Evolutionary conservation across 30 jellyfish, hydroid and myxozoan species (phyloP).

Genomic region (Phacellophora camtschatica): DNA sequence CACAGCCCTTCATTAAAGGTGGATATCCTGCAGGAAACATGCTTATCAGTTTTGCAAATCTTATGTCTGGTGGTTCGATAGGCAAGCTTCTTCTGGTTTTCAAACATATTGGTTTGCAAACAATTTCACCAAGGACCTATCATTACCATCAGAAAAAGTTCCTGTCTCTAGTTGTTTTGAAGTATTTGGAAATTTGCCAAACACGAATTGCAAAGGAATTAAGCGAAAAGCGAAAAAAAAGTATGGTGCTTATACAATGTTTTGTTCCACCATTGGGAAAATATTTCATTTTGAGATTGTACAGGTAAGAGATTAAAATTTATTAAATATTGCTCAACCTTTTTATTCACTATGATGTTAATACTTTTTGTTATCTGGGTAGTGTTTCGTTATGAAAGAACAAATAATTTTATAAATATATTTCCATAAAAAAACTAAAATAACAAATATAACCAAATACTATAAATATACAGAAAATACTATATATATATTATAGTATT

Average conservation of each 20-base stretch:
- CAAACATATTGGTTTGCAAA: constrained; percentile 26
- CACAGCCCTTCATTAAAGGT: constrained; percentile 29
- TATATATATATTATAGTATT: too few relatives aligned
- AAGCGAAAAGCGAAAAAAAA: not conserved
- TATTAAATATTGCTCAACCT: not conserved
- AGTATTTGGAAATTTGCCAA: constrained; percentile 13
- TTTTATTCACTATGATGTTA: not conserved
- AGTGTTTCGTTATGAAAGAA: too few relatives aligned
- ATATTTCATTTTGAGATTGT: constrained; percentile 48
- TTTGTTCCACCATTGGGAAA: not conserved
- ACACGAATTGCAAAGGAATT: not conserved
- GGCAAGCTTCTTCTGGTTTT: constrained; percentile 17
- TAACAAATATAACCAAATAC: too few relatives aligned
- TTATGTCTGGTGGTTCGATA: constrained; percentile 35
- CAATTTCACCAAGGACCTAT: constrained; percentile 7
- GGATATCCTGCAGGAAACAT: constrained; percentile 53
- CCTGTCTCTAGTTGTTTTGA: constrained; percentile 25
- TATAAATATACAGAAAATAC: too few relatives aligned
- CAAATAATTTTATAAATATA: too few relatives aligned
- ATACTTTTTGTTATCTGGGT: not conserved
- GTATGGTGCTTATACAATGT: constrained; percentile 38
- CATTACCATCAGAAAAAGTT: constrained; percentile 24
- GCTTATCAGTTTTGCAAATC: constrained; percentile 27
- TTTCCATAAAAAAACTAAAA: too few relatives aligned
- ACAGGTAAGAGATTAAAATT: constrained; percentile 12